These are phyloP conservation scores for Paguma larvata DNA, from an alignment of 2,797 vertebrate genomes.

Conservation along the genomic window DNA sequence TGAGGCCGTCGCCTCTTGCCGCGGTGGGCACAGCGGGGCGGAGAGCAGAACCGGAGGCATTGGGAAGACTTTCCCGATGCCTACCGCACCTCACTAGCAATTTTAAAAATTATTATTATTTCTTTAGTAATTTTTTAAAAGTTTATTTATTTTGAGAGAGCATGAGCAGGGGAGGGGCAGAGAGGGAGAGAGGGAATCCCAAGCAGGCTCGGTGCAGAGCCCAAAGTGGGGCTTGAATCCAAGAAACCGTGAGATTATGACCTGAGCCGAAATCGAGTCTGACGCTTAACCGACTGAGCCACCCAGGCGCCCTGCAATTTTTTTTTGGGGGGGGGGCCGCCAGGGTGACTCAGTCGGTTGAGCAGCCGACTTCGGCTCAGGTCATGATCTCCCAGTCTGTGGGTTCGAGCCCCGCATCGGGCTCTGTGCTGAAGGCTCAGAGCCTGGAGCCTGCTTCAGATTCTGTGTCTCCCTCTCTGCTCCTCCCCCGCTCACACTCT, in stretches of 20 bases:
- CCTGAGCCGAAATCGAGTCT: background rate
- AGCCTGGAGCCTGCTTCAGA: too few species aligned
- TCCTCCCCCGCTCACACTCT: too few species aligned
- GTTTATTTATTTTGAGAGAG: too few species aligned
- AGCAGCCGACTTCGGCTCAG: too few species aligned
- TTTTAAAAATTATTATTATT: background rate
- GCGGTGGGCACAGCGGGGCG: background rate
- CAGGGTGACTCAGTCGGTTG: too few species aligned
- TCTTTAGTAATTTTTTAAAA: background rate
- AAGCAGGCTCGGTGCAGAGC: background rate
- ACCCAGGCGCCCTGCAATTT: background rate
- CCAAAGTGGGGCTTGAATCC: too few species aligned
- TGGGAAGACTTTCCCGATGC: background rate
- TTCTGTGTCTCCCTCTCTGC: too few species aligned
- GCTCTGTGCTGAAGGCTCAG: too few species aligned
- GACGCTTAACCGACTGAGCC: background rate
- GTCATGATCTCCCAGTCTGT: too few species aligned
- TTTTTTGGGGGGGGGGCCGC: background rate
- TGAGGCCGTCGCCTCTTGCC: background rate
- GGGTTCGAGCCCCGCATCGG: too few species aligned
- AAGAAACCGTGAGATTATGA: background rate
- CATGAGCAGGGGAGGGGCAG: background rate
- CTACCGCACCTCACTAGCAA: background rate
- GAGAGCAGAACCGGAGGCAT: background rate
- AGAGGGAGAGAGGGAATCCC: background rate